Evolutionary conservation across 2,888 invertebrate genomes (phyloP).

Genomic region (Nemurella pictetii): DNA sequence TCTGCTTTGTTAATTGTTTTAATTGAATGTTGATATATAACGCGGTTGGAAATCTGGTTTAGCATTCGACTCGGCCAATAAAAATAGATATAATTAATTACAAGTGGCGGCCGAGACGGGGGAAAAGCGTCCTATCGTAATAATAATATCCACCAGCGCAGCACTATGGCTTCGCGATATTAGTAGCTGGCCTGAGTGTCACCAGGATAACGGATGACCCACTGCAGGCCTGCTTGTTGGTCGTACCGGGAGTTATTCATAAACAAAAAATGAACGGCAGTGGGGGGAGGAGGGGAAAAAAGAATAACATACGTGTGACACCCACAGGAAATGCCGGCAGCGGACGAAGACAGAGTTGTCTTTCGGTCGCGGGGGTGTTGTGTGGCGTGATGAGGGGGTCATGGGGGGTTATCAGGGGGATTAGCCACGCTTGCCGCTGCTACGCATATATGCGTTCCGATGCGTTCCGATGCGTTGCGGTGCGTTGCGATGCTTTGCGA

Average conservation of each 20-base stretch:
- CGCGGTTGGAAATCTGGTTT: background rate
- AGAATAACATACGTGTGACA: constrained; percentile 16
- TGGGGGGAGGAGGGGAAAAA: background rate
- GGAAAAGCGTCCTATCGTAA: background rate
- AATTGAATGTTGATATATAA: background rate
- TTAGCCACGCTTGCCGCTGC: background rate
- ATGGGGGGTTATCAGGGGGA: background rate
- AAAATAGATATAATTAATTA: background rate
- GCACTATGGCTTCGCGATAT: background rate
- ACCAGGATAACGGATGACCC: constrained; percentile 21
- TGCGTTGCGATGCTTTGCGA: background rate
- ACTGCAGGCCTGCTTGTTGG: background rate
- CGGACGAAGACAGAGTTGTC: constrained; percentile 5
- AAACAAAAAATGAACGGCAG: constrained; percentile 25
- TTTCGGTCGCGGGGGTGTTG: background rate
- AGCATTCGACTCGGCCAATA: background rate
- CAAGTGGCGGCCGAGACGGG: background rate
- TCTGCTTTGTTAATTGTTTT: background rate
- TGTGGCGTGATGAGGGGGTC: no score
- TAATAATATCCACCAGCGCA: background rate
- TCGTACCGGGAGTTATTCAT: constrained; percentile 17
- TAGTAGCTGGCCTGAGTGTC: constrained; percentile 12
- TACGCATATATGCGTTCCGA: no score
- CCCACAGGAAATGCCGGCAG: constrained; percentile 6
- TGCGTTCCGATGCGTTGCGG: background rate